Conservation (phyloP, 2,113 vertebrate genomes). For the human region GRCh38 chr2:26388001-26388500, state of each 20-base stretch:
- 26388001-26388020: not conserved
- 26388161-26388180: not conserved
- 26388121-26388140: not conserved
- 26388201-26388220: not conserved
- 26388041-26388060: not conserved
- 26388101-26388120: not conserved
- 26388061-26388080: not conserved
- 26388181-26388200: not conserved
- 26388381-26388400: not conserved
- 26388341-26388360: conserved; percentile 27
- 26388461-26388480: not conserved
- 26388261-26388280: conserved; percentile 6
- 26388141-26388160: not conserved
- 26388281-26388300: not conserved
- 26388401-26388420: not conserved
- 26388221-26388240: not conserved
- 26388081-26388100: not conserved
- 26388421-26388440: not conserved
- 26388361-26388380: not conserved
- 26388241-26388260: not conserved
- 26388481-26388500: not conserved
- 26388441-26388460: not conserved
- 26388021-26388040: not conserved
- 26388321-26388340: not conserved
- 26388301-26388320: not conserved